phyloP scores from a whole-genome alignment of 2,113 vertebrate genomes.

The Rhinolophus ferrumequinum region DNA sequence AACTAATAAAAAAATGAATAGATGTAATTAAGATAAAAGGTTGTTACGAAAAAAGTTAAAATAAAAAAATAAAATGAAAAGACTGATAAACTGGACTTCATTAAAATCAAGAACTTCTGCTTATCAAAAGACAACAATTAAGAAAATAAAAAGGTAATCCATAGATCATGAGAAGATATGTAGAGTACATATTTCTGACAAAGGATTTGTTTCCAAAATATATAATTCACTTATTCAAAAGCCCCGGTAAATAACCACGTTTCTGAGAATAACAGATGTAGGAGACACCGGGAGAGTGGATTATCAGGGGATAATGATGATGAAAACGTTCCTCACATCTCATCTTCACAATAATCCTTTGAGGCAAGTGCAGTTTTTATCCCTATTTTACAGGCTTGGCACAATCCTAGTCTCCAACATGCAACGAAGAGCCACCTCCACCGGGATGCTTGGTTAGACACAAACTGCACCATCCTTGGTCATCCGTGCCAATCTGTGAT shows the following conservation, averaged over 20 bases:
- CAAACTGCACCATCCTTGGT: background rate
- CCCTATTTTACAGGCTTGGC: background rate
- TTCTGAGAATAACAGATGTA: background rate
- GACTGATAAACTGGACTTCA: background rate
- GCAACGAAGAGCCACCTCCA: background rate
- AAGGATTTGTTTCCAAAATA: slow-evolving; percentile 1
- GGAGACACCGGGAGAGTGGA: background rate
- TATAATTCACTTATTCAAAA: background rate
- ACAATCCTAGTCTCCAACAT: background rate
- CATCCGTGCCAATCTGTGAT: background rate
- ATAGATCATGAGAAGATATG: background rate
- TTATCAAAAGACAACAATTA: background rate
- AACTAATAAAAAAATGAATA: too few species aligned
- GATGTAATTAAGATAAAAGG: too few species aligned
- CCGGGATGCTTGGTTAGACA: background rate
- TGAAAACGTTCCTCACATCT: background rate
- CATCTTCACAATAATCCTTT: background rate
- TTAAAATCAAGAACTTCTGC: background rate
- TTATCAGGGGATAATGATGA: background rate
- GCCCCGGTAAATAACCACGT: background rate
- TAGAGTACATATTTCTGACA: background rate
- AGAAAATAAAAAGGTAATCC: background rate
- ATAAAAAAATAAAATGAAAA: background rate
- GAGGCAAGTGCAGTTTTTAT: background rate
- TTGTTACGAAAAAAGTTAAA: too few species aligned